Percentiles rank a stretch among this genome's conserved stretches.
Conservation (phyloP, 2,888 invertebrate species). For the Teleogryllus oceanicus region DNA sequence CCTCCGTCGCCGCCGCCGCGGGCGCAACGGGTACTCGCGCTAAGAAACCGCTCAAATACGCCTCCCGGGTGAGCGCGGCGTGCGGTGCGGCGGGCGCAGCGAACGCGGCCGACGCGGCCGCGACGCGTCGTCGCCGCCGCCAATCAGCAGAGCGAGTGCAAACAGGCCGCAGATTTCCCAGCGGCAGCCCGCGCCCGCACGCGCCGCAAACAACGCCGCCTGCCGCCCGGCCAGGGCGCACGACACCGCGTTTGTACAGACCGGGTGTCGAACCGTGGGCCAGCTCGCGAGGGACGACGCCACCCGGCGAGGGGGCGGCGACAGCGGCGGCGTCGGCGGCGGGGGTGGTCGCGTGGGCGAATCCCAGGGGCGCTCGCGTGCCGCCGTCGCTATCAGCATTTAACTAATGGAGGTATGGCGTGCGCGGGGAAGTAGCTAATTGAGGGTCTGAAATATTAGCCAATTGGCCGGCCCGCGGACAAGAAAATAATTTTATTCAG, state of each 20-base stretch:
- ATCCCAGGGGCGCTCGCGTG: neutral
- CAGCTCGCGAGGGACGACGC: neutral
- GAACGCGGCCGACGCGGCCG: neutral
- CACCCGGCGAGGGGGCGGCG: neutral
- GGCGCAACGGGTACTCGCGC: neutral
- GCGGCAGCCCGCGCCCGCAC: neutral
- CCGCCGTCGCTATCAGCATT: neutral
- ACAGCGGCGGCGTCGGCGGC: neutral
- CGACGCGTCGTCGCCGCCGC: constrained; percentile 3
- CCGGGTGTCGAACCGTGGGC: neutral
- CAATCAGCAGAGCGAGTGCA: neutral
- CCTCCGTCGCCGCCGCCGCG: neutral
- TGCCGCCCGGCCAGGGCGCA: neutral
- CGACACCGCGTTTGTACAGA: neutral
- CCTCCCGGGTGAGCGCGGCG: neutral
- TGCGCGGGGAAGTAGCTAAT: neutral
- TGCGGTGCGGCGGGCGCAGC: no score
- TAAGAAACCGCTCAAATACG: constrained; percentile 18
- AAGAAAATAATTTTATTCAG: constrained; percentile 2
- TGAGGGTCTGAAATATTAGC: neutral
- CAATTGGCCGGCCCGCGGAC: constrained; percentile 6
- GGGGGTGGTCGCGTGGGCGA: neutral
- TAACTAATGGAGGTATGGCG: constrained; percentile 7
- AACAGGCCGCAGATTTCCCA: neutral
- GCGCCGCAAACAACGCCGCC: constrained; percentile 20